Evolutionary conservation across 23 tunicate genomes (phyloP), one percentile per base, ranked within the genome.

Genomic region (Clavelina lepadiformis): DNA sequence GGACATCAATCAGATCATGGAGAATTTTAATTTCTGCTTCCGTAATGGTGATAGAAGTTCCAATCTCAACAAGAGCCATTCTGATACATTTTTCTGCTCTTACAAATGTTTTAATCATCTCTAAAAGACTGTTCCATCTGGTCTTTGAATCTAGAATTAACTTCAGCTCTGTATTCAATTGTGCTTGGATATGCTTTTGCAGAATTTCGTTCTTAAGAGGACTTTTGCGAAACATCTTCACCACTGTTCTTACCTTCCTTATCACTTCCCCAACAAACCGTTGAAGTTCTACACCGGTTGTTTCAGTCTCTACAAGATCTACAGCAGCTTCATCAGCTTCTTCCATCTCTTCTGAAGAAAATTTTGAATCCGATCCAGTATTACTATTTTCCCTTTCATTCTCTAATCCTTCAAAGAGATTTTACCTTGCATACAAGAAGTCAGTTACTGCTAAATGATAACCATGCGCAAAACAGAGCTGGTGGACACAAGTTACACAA

Each of bases 221-320:
- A 58, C 52, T 72, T 72, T 57, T 72, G 34, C 67, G 77, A 35
- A 58, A 36, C 77, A 58, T 28, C 67, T 33, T 57, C 3, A 72
- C 67, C 77, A 72, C 29, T 51, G 28, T 72, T 38, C 67, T 58
- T 23, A 31, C 59, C 67, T 72, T 75, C 34, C 51, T 33, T 75
- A 75, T 63, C 72, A 75, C 72, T 51, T 64, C 81, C 11, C 72
- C 72, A 75, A 75, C 81, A 75, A 75, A 63, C 52, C 63, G 63
- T 50, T 75, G 72, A 75, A 75, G 67, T 35, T 75, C 51, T 35
- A 71, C 15, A 51, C 76, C 76, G 56, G 2, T 33, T 55, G 21
- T 33, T 63, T 75, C 63, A 49, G 72, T 52, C 52, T 75, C 72
- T 63, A 75, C 72, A 63, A 75, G 38, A 64, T 57, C 72, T 63